Conservation (phyloP, 2,113 vertebrate species). For the Heteronetta atricapilla region DNA sequence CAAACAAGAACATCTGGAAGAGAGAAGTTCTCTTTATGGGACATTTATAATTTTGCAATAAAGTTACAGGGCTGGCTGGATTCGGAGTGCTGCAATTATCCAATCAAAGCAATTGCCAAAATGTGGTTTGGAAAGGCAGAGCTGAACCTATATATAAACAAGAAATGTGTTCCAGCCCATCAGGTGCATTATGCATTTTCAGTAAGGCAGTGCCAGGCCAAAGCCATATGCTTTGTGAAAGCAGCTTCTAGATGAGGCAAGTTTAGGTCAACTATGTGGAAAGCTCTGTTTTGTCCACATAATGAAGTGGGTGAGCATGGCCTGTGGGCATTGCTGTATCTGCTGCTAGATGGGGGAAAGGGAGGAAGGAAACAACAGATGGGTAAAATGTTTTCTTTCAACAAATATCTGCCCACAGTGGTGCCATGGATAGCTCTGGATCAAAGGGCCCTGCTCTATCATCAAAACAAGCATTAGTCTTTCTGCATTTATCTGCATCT, state of each 20-base stretch:
- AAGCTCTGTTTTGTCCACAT: not conserved
- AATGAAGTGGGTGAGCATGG: not conserved
- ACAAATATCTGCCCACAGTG: not conserved
- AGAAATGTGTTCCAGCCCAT: not conserved
- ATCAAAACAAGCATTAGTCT: not conserved
- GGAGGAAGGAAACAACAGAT: not conserved
- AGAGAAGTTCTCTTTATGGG: not conserved
- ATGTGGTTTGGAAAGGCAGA: conserved; percentile 10
- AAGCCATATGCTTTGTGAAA: not conserved
- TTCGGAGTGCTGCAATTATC: conserved; percentile 47
- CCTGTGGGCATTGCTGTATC: not conserved
- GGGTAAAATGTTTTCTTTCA: not conserved
- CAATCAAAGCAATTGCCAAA: conserved; percentile 29
- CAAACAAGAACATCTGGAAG: conserved; percentile 58
- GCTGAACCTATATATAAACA: conserved; percentile 15
- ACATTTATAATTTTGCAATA: conserved; percentile 55
- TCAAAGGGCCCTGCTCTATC: not conserved
- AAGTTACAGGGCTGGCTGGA: conserved; percentile 16
- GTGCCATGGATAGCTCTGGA: rapidly evolving
- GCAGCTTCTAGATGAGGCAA: not conserved
- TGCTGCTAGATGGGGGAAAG: not conserved
- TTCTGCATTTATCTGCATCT: not conserved
- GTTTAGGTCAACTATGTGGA: not conserved
- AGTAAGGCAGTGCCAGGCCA: not conserved
- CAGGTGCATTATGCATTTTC: not conserved